A percentile compares a stretch with the other conserved stretches of the same genome.
Conservation (phyloP, 2,113 vertebrate species). For the Acanthisitta chloris region DNA sequence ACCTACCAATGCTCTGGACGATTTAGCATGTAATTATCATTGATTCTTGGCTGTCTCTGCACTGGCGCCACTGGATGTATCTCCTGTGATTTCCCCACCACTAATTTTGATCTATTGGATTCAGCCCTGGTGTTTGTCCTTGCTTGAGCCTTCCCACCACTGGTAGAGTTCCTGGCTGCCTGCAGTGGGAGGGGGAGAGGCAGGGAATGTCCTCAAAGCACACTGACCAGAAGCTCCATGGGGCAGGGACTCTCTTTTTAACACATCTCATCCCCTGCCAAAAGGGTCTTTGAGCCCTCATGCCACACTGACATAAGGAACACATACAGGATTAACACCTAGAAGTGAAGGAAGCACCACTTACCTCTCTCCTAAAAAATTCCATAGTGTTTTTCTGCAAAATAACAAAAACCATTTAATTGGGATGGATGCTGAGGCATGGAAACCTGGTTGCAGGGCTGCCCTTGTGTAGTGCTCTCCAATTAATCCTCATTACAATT, state of each 20-base stretch:
- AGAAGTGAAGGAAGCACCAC: neutral
- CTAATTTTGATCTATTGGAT: neutral
- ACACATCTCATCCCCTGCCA: neutral
- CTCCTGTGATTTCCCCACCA: neutral
- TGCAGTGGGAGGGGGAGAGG: neutral
- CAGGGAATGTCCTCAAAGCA: neutral
- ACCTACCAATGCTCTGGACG: slow-evolving; percentile 10
- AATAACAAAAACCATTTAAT: slow-evolving; percentile 36
- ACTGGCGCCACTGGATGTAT: neutral
- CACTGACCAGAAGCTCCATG: neutral
- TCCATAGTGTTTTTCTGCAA: slow-evolving; percentile 85
- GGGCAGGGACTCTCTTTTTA: neutral
- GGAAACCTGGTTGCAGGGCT: neutral
- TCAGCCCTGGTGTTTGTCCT: neutral
- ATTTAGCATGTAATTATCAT: slow-evolving; percentile 30
- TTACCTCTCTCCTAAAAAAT: slow-evolving; percentile 88
- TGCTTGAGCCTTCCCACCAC: neutral
- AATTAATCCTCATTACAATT: slow-evolving; percentile 49
- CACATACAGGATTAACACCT: neutral
- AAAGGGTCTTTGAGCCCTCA: neutral
- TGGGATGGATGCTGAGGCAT: neutral
- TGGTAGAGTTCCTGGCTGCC: neutral
- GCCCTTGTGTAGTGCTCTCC: neutral
- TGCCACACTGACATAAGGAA: neutral
- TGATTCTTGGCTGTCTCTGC: neutral